A percentile compares a stretch with the other conserved stretches of the same genome.
These are phyloP conservation scores for Drosophila gunungcola DNA, from an alignment of 1,140 invertebrate species.

Conservation along the genomic window DNA sequence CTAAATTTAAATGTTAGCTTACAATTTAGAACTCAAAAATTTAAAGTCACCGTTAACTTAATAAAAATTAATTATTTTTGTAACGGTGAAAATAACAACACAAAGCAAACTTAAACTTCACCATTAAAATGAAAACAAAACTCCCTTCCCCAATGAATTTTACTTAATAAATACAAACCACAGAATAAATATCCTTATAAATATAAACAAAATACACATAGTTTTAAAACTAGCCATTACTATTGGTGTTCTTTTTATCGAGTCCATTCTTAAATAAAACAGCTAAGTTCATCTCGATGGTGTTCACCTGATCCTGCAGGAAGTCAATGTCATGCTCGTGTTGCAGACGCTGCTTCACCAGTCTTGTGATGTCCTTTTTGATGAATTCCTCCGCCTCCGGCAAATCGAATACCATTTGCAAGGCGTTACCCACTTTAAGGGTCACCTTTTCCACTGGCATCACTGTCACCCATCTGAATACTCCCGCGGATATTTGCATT, in stretches of 20 bases:
- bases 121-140: too few relatives aligned
- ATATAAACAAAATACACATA: too few relatives aligned
- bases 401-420: slow-evolving; percentile 29
- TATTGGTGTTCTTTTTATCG: not conserved
- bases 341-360: slow-evolving; percentile 12
- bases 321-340: slow-evolving; percentile 36
- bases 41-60: too few relatives aligned
- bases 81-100: too few relatives aligned
- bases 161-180: too few relatives aligned
- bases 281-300: slow-evolving; percentile 13
- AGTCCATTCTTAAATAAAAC: slow-evolving; percentile 8
- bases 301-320: slow-evolving; percentile 33
- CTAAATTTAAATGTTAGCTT: too few relatives aligned
- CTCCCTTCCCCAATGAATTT: too few relatives aligned
- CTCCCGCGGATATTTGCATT: slow-evolving; percentile 3
- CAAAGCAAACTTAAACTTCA: too few relatives aligned
- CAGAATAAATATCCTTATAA: too few relatives aligned
- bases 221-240: too few relatives aligned
- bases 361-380: slow-evolving; percentile 2
- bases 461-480: slow-evolving; percentile 15
- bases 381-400: slow-evolving; percentile 19
- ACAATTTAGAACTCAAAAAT: too few relatives aligned
- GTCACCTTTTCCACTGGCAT: slow-evolving; percentile 20
- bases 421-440: slow-evolving; percentile 3
- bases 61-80: too few relatives aligned